Evolutionary conservation across 2,888 invertebrate genomes (phyloP), one percentile per base, ranked within the genome.

Genomic region (Merodon equestris): DNA sequence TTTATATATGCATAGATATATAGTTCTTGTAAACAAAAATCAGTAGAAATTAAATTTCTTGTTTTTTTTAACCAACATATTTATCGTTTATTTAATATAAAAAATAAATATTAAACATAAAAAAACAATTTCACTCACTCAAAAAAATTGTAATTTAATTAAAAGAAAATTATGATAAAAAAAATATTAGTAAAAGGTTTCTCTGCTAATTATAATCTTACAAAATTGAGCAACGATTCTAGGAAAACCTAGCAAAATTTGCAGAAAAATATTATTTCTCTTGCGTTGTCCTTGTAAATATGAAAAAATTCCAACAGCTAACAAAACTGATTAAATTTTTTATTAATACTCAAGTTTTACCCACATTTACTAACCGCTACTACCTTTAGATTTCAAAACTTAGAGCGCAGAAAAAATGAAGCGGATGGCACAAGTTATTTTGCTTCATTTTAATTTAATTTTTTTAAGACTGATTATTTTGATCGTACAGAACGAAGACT

Each of bases 331-430:
- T 54, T 53, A n/a, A n/a, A 48, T 3, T 19, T 13, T 27, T n/a
- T 50, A 4, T 38, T 27, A 77, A 72, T 77, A 77, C 76, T 77
- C 76, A 77, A 47, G 27, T 40, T 61, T 12, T 54, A 56, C 50
- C 34, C 45, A 71, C 27, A 64, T 71, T 71, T 77, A 77, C 76
- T 77, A 72, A 77, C 76, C 76, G 76, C 72, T 77, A 77, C 76
- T 77, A 77, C 76, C 76, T 76, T 72, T 45, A 51, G 50, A 71
- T 42, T 66, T 64, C 34, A 54, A 61, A n/a, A n/a, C n/a, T n/a
- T n/a, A n/a, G n/a, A n/a, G n/a, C n/a, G n/a, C n/a, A 48, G 53
- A 45, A 58, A 36, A 14, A 18, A 15, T 13, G 12, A 56, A 40
- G 27, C 7, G 27, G 45, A 40, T 10, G 44, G 38, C 40, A 58